Evolutionary conservation across 2,888 invertebrate species (phyloP), one percentile per base, ranked within the genome.

Genomic region (Ypsolopha scabrella): DNA sequence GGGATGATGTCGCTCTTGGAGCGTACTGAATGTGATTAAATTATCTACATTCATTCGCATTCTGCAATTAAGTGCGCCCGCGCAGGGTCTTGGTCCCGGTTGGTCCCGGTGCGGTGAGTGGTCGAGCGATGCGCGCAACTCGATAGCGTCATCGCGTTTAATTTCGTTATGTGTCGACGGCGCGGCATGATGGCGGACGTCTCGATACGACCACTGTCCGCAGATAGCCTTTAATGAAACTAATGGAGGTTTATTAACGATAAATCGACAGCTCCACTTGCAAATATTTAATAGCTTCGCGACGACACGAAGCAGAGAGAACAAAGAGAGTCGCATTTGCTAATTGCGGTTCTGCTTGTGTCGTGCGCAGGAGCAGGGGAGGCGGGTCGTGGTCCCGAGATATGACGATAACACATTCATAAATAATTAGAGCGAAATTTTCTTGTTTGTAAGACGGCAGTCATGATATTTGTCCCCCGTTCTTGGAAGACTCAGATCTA

Each of bases 341-440:
- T 86, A 86, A 86, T 86, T 86, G 80, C 81, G 79, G 71, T 80
- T 83, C 81, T 78, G 85, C 76, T 83, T 81, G 81, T 83, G 86
- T 85, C 86, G 85, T 85, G 86, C 77, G 67, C 80, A 52, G 44
- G 79, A 79, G 67, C 80, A 52, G 44, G 79, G 80, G 80, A 72
- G 78, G 80, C 79, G 69, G 81, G 75, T 85, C 85, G 86, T 85
- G 86, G 83, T 72, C 73, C 65, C 60, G 65, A 83, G 85, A 86
- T 86, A 85, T 86, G 81, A 85, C 72, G 86, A 86, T 86, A 86
- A 85, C 85, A 83, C 86, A 86, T 85, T 86, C 86, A 86, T 86
- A 86, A 86, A 86, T 86, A 86, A 86, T 86, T 86, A 86, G 86
- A 86, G 83, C 80, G 77, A 86, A 86, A 85, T 86, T 86, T 86